A percentile compares a stretch with the other conserved stretches of the same genome.
Conservation (phyloP, 37 sponge, comb jelly and placozoan genomes). For the Cliona cf. orientalis region DNA sequence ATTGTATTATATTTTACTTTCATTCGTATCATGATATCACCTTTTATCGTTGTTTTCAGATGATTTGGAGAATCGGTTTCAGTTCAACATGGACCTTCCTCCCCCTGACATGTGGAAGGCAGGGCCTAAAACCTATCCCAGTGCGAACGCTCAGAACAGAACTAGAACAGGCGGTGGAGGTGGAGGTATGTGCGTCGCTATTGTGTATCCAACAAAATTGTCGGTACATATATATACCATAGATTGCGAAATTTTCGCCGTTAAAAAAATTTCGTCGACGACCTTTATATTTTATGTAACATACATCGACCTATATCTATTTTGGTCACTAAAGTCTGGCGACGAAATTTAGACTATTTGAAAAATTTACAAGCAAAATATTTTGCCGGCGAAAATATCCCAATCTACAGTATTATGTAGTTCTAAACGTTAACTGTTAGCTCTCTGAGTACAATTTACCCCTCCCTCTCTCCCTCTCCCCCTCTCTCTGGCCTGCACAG, state of each 20-base stretch:
- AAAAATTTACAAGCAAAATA: no score
- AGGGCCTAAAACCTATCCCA: conserved; percentile 86
- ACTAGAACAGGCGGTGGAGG: neutral
- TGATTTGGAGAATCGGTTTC: conserved; percentile 75
- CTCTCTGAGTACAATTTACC: neutral
- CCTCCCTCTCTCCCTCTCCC: neutral
- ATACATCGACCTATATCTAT: no score
- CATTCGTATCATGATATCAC: no score
- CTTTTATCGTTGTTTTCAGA: conserved; percentile 14
- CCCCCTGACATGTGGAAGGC: conserved; percentile 69
- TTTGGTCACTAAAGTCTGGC: no score
- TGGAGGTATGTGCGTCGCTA: neutral
- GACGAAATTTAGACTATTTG: no score
- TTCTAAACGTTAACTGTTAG: neutral
- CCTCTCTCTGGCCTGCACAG: neutral
- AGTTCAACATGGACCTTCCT: conserved; percentile 57
- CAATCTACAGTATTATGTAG: no score
- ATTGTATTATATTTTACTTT: neutral
- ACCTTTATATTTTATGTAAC: no score
- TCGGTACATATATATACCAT: neutral
- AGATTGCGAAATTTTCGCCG: no score
- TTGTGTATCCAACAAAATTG: no score
- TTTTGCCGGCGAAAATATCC: no score
- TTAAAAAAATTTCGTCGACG: no score
- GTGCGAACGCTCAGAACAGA: conserved; percentile 24